Conservation (phyloP, 2,888 invertebrate species). For the Acanthacorydalis orientalis region DNA sequence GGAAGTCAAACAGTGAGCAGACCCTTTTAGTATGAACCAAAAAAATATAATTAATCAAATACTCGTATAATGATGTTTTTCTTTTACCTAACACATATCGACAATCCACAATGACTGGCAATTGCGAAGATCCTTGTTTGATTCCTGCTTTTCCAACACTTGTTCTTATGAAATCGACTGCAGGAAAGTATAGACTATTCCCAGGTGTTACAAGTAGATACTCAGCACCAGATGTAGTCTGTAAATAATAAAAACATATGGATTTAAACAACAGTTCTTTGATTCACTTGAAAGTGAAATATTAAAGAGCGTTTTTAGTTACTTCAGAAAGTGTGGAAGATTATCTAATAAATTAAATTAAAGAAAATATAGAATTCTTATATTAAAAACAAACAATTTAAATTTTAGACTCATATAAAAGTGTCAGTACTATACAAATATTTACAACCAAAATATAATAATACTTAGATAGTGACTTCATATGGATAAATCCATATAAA, state of each 20-base stretch:
- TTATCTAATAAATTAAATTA: too few relatives aligned
- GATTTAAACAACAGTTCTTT: background rate
- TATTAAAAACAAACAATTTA: too few relatives aligned
- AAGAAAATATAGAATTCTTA: too few relatives aligned
- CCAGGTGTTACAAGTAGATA: conserved; percentile 64
- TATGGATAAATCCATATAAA: too few relatives aligned
- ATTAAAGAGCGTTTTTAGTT: background rate
- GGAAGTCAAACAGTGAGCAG: too few relatives aligned
- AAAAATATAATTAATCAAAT: too few relatives aligned
- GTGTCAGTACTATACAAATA: too few relatives aligned
- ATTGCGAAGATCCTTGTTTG: conserved; percentile 48
- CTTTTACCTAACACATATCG: conserved; percentile 50
- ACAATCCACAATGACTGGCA: conserved; percentile 70
- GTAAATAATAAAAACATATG: conserved; percentile 16
- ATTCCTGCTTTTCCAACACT: conserved; percentile 58
- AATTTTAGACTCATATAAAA: too few relatives aligned
- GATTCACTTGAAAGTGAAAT: background rate
- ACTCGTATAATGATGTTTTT: too few relatives aligned
- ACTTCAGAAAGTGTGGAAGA: background rate
- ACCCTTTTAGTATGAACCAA: too few relatives aligned
- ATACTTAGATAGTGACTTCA: too few relatives aligned
- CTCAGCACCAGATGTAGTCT: conserved; percentile 50
- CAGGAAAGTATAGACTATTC: conserved; percentile 66
- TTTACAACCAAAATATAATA: too few relatives aligned
- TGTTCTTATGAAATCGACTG: conserved; percentile 65